Evolutionary conservation across 2,888 invertebrate species (phyloP).

Genomic region (Lasioglossum lativentre): DNA sequence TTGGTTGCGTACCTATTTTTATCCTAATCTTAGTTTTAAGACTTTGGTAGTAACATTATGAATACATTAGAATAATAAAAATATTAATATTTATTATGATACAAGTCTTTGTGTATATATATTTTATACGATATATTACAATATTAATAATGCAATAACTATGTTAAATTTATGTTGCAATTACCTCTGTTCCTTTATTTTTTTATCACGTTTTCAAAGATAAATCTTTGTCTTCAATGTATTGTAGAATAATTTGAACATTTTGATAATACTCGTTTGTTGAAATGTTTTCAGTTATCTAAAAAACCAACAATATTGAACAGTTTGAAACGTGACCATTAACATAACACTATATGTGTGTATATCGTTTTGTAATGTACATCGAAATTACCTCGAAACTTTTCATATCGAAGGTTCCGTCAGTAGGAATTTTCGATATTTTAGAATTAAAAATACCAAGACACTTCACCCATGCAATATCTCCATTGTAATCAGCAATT

Average conservation of each 20-base stretch:
- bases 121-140: constrained; percentile 19
- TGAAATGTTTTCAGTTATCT: constrained; percentile 58
- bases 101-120: constrained; percentile 9
- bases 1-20: background rate
- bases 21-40: constrained; percentile 10
- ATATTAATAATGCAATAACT: background rate
- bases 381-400: constrained; percentile 68
- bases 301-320: constrained; percentile 36
- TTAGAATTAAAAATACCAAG: constrained; percentile 77
- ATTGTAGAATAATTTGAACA: constrained; percentile 72
- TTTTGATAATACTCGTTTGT: constrained; percentile 75
- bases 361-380: background rate
- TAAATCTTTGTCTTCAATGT: constrained; percentile 67
- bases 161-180: constrained; percentile 1
- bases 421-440: constrained; percentile 64
- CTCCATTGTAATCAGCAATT: constrained; percentile 85
- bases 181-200: background rate
- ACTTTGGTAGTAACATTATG: background rate
- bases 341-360: background rate
- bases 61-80: constrained; percentile 3
- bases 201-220: constrained; percentile 16
- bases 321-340: background rate
- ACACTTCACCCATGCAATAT: constrained; percentile 82
- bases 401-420: constrained; percentile 63
- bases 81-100: constrained; percentile 13